Base-by-base conservation (phyloP, 2,113 vertebrate species). In the Nycticebus coucang region DNA sequence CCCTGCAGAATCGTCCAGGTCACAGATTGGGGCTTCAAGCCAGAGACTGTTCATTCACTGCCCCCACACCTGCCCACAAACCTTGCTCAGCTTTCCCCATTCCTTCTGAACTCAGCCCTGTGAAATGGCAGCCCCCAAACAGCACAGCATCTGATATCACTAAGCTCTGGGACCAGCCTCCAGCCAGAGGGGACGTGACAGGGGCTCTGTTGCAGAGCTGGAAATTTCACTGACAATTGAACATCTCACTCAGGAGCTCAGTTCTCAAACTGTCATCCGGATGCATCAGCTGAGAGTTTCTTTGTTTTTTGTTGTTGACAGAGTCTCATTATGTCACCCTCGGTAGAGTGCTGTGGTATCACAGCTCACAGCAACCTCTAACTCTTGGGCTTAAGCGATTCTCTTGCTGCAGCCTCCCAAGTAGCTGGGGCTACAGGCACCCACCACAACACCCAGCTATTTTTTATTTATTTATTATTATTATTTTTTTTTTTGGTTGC, bases 191-290 rank as follows among this genome's bases (percentile, higher is more conserved):
- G 64, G 30, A 14, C 15, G 1, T 15, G 35, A 21, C 15, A 19
- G 5, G 2, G 24, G 59, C 18, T 72, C 2, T 1, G 0, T 35
- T 37, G 53, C 22, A 0, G 35, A 68, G 60, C 26, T 33, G 5
- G 12, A 19, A 37, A 33, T 60, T 64, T 82, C 82, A 41, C 68
- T 71, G 28, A 24, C 14, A 69, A 77, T 18, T 11, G 50, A 94
- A 37, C 35, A 18, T 41, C 14, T 10, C 75, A 22, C 30, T 22
- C 24, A 7, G 22, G 19, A 59, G 21, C 57, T 79, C 57, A 2
- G 37, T 45, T 69, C 50, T 86, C 92, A 75, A 28, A 68, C 77
- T 53, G 57, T 41, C 57, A 41, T 13, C 64, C 72, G 53, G n/a
- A 37, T 60, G 41, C 2, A 50, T 12, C 35, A 72, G 14, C 64